Conservation (phyloP, 2,888 invertebrate genomes). For the Labia minor region DNA sequence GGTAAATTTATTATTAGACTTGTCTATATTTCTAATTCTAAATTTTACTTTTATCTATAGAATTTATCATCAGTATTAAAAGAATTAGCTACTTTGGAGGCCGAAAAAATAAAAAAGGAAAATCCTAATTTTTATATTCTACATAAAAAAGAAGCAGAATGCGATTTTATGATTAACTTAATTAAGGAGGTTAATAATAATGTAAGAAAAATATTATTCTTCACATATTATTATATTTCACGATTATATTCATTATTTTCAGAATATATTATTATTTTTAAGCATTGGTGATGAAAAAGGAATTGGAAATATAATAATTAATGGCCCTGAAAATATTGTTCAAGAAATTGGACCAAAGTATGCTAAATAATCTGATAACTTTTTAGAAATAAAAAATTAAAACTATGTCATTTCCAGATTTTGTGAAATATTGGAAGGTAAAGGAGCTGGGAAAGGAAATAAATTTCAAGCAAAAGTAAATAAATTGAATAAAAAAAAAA, state of each 20-base stretch:
- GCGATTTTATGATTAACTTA: conserved; percentile 61
- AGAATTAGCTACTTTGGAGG: conserved; percentile 60
- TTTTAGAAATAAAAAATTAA: conserved; percentile 15
- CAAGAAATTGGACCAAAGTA: conserved; percentile 49
- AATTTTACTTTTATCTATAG: conserved; percentile 29
- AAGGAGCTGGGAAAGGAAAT: conserved; percentile 63
- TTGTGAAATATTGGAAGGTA: conserved; percentile 56
- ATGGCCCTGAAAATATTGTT: conserved; percentile 41
- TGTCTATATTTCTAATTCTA: conserved; percentile 15
- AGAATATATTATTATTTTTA: conserved; percentile 51
- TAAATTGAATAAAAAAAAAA: conserved; percentile 39
- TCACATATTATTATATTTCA: neutral
- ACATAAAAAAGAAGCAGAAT: conserved; percentile 59
- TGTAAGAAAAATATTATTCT: conserved; percentile 32
- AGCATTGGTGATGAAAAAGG: conserved; percentile 60
- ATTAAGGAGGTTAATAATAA: conserved; percentile 49
- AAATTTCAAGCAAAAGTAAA: conserved; percentile 67
- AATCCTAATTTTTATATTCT: conserved; percentile 31
- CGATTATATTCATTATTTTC: conserved; percentile 24
- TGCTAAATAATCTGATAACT: conserved; percentile 31
- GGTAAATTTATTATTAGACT: conserved; percentile 29
- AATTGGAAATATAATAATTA: conserved; percentile 41
- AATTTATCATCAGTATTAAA: conserved; percentile 51
- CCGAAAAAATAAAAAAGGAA: conserved; percentile 44
- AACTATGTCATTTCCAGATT: conserved; percentile 41